phyloP scores from a whole-genome alignment of 2,888 invertebrate genomes.

The Digitonthophagus gazella region DNA sequence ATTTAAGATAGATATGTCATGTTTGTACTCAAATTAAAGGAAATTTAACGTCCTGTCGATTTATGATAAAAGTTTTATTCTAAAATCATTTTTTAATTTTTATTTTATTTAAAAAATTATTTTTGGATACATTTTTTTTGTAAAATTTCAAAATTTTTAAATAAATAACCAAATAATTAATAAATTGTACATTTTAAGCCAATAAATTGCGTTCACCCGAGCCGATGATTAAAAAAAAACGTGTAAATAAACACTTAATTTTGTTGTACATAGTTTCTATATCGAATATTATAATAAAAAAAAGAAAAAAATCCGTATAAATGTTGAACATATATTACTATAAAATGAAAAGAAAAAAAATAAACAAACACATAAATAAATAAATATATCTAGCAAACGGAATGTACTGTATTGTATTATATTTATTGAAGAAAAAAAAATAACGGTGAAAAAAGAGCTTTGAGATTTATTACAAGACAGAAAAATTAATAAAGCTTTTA shows the following conservation, averaged over 20 bases:
- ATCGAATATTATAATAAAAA: slow-evolving; percentile 7
- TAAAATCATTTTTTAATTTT: too few species aligned
- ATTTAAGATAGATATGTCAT: too few species aligned
- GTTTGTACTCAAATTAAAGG: too few species aligned
- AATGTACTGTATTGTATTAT: slow-evolving; percentile 1
- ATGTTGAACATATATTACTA: background rate
- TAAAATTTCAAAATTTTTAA: background rate
- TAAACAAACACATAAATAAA: background rate
- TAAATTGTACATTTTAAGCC: slow-evolving; percentile 14
- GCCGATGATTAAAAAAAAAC: slow-evolving; percentile 13
- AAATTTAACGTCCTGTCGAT: too few species aligned
- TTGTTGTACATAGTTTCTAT: background rate
- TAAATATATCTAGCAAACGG: slow-evolving; percentile 1
- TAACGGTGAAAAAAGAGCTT: background rate
- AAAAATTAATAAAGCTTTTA: too few species aligned
- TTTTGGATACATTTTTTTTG: background rate
- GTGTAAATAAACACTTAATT: slow-evolving; percentile 3
- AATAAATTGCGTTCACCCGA: background rate
- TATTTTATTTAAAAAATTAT: too few species aligned
- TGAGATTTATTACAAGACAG: too few species aligned
- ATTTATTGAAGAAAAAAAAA: background rate
- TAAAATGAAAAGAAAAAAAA: slow-evolving; percentile 6
- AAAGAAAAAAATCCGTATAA: slow-evolving; percentile 15
- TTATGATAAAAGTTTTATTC: too few species aligned
- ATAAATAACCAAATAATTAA: background rate